These are phyloP conservation scores for Agriotes lineatus DNA, from an alignment of 2,888 invertebrate genomes.

Conservation along the genomic window DNA sequence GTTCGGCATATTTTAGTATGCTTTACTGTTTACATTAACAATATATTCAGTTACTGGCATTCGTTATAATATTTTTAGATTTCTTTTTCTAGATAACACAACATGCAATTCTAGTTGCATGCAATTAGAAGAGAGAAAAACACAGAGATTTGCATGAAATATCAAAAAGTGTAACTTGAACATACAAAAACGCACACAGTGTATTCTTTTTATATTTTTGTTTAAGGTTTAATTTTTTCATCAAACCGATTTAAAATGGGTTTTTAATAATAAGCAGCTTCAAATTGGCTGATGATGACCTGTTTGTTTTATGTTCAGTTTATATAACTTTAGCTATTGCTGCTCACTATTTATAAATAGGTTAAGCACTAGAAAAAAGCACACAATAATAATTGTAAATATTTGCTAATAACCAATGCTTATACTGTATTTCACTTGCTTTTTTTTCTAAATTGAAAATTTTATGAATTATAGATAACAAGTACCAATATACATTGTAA, in stretches of 20 bases:
- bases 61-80: constrained; percentile 40
- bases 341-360: too few species aligned
- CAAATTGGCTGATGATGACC: not conserved
- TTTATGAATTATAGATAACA: too few species aligned
- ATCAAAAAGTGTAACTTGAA: constrained; percentile 53
- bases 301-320: too few species aligned
- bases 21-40: constrained; percentile 1
- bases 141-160: constrained; percentile 59
- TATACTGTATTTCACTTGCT: too few species aligned
- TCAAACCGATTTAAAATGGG: not conserved
- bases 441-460: too few species aligned
- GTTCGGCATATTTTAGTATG: constrained; percentile 6
- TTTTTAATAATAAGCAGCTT: not conserved
- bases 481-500: too few species aligned
- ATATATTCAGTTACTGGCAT: not conserved
- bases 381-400: too few species aligned
- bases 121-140: constrained; percentile 59
- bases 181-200: constrained; percentile 41
- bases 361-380: too few species aligned
- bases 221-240: constrained; percentile 30
- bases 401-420: too few species aligned
- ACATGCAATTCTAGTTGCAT: constrained; percentile 58
- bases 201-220: constrained; percentile 30
- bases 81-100: constrained; percentile 38
- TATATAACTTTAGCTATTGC: too few species aligned